Evolutionary conservation across 2,888 invertebrate genomes (phyloP), one percentile per base, ranked within the genome.

Genomic region (Sepioteuthis lessoniana): DNA sequence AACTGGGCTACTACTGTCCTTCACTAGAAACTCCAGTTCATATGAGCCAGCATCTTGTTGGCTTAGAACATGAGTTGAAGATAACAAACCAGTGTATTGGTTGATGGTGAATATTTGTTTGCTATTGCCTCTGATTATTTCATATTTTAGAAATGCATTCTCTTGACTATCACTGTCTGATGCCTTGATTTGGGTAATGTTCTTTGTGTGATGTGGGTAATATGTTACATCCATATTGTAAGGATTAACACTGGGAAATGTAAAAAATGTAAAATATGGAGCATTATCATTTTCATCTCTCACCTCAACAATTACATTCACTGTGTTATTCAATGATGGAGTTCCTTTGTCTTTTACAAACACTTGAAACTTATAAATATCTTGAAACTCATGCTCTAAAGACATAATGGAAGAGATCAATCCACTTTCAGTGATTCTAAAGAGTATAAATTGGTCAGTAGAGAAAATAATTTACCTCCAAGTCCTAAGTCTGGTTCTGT

Each of bases 1-100:
- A 76, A 76, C 76, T 76, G 76, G 76, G n/a, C 76, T 76, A 76
- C 76, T n/a, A 76, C 76, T 76, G 76, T 76, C 76, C 76, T 76
- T 76, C 5, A 76, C 76, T 13, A 76, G 76, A 76, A 76, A 76
- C n/a, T 76, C 76, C 76, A 76, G n/a, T 19, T 76, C 76, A n/a
- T 35, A 76, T n/a, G 76, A 76, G n/a, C 76, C 76, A 76, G 76
- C 76, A 35, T 76, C 76, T 76, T 76, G n/a, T 76, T 76, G 76
- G 76, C 76, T 76, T 76, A 76, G 76, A n/a, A 76, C 76, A 76
- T 76, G 76, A 76, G 76, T 76, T 76, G 76, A 76, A 76, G n/a
- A 76, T 35, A 76, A 76, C 16, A 76, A 76, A 35, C 76, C 76
- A 76, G 76, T 76, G 76, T 76, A 76, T n/a, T 76, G 76, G n/a